Evolutionary conservation across 2,888 invertebrate species (phyloP), one percentile per base, ranked within the genome.

Genomic region (Strigamia transsilvanica): DNA sequence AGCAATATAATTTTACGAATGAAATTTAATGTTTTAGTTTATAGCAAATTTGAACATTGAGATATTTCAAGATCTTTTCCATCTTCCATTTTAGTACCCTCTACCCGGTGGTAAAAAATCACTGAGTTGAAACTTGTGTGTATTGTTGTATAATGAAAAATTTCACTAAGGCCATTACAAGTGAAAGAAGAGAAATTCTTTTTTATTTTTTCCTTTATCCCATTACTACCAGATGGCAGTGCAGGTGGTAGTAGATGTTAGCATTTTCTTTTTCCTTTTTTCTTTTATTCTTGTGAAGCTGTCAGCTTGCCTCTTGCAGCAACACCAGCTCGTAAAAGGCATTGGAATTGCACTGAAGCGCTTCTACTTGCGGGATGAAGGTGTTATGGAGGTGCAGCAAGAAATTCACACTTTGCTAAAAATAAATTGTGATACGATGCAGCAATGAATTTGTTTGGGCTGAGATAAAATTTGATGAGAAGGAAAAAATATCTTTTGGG

Each of bases 311-410:
- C 73, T 73, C 73, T 73, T 27, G 73, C 73, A 73, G 27, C 73
- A 73, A 73, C 73, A 73, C 73, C 32, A 73, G 73, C 27, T 73
- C 73, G 73, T 73, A 73, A 73, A 73, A 73, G 73, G 73, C 73
- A 73, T 73, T 73, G 73, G 73, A 73, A 73, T 73, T 73, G 73
- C 73, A 23, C 13, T 73, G 73, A 73, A 73, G 73, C 73, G 73
- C 73, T 73, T 73, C 73, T 73, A 73, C 73, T 73, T 73, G 73
- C 32, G 73, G 73, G 73, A 73, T 73, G 73, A 73, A 73, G 73
- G 73, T 73, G 73, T 73, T 73, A 73, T 73, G 73, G 73, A 73
- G 73, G 73, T 73, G 73, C 73, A 73, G 73, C 73, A 73, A 73
- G 73, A 73, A 73, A 73, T 73, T 73, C 73, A 73, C 73, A 73